Evolutionary conservation across 2,888 invertebrate species (phyloP), one percentile per base, ranked within the genome.

Genomic region (Clistopyga incitator): DNA sequence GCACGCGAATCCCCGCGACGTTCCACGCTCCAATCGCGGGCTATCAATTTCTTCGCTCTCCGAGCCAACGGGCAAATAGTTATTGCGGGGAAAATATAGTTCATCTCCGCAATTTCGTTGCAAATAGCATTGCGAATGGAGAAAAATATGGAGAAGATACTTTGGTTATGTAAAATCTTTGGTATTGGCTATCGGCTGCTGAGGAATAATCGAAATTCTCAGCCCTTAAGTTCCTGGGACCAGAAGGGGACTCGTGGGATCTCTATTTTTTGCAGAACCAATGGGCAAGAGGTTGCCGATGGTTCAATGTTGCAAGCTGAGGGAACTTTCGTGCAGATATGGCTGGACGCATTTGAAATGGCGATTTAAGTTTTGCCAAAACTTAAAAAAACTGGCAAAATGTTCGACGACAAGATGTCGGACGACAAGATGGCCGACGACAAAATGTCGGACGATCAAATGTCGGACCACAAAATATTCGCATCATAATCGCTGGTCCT

Each of bases 11-110:
- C 67, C 13, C 50, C 50, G 47, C 47, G 34, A 52, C 38, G 20
- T 1, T 61, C 18, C 38, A 18, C 11, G 23, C 8, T 18, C 34
- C 6, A 2, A 20, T 3, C 8, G 2, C 77, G 56, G 59, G 42
- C 67, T 68, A 77, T 77, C 77, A 77, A 77, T 68, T 59, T 77
- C 67, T 56, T 59, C 42, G 52, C 50, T 70, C 34, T 34, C 68
- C n/a, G 47, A 23, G 10, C 68, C 23, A 45, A 47, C 68, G 50
- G 59, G 59, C 25, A 59, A 59, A 29, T 59, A 68, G 25, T 68
- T 50, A 25, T 50, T 47, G 34, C 47, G 2, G 4, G 65, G 42
- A 42, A 65, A 23, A 65, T 42, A 72, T 56, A 8, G 45, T 38
- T 20, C 45, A 42, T 65, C 11, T 23, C 23, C n/a, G 42, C 42